phyloP scores from a whole-genome alignment of 64 coral and sea anemone genomes.

The Trachythela sp. region DNA sequence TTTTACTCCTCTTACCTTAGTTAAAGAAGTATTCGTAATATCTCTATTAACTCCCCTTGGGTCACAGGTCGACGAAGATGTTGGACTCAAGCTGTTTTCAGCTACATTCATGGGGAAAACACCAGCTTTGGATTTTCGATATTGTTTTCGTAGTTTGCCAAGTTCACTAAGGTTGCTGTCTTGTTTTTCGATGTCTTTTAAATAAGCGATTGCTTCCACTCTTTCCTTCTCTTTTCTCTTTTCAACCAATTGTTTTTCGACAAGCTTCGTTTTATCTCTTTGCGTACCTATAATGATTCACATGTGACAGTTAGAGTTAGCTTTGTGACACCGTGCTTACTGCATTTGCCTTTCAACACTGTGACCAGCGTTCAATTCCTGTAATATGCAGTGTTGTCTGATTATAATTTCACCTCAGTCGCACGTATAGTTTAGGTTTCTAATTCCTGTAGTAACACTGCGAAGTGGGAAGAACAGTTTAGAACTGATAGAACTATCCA shows the following conservation, averaged over 20 bases:
- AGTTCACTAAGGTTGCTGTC: background rate
- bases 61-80: background rate
- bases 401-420: no score
- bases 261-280: background rate
- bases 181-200: background rate
- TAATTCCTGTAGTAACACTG: no score
- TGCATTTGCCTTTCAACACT: no score
- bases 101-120: background rate
- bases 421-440: no score
- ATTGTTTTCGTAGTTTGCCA: background rate
- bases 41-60: background rate
- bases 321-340: no score
- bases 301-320: background rate
- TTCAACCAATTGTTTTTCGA: background rate
- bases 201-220: background rate
- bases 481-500: no score
- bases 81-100: background rate
- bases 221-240: background rate
- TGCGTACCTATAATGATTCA: background rate
- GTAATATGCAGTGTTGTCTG: no score
- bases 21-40: no score
- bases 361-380: no score
- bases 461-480: no score
- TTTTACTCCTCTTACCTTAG: background rate
- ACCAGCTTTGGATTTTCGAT: background rate